Percentiles rank a stretch among this genome's conserved stretches.
Evolutionary conservation across 2,797 vertebrate species (phyloP).

Genomic region (Antennarius maculatus): DNA sequence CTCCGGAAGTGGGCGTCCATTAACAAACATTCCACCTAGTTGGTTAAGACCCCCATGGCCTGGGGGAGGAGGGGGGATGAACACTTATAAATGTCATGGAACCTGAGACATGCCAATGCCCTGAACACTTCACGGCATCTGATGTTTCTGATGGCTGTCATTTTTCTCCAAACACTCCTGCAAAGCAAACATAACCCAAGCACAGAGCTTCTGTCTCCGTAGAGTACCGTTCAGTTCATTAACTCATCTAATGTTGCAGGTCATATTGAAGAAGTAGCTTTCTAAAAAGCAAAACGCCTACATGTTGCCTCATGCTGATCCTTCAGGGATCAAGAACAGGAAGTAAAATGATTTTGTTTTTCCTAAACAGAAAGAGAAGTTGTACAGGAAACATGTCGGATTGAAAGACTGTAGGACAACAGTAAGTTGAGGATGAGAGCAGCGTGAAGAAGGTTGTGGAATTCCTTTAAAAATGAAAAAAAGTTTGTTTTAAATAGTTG

Average conservation of each 20-base stretch:
- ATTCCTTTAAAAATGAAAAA: background rate
- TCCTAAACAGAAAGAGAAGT: background rate
- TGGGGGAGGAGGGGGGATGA: conserved; percentile 83
- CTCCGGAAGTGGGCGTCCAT: conserved; percentile 91
- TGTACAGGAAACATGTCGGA: background rate
- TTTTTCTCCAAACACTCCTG: background rate
- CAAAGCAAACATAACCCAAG: conserved; percentile 12
- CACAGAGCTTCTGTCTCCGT: background rate
- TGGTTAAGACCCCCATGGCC: conserved; percentile 94
- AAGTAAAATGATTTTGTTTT: background rate
- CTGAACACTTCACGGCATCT: no score
- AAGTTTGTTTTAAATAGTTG: background rate
- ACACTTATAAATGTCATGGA: conserved; percentile 81
- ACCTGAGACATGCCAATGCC: conserved; percentile 18
- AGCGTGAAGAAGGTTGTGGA: background rate
- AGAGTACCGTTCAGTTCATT: background rate
- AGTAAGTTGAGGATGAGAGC: background rate
- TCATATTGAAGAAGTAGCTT: conserved; percentile 8
- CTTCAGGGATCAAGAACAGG: background rate
- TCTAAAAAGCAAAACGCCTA: background rate
- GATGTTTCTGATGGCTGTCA: no score
- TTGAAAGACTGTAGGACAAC: background rate
- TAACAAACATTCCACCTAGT: conserved; percentile 94
- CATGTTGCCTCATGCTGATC: background rate
- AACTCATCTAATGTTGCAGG: conserved; percentile 14